Base-by-base conservation (phyloP, 2,797 vertebrate species). In the Aulostomus chinensis region DNA sequence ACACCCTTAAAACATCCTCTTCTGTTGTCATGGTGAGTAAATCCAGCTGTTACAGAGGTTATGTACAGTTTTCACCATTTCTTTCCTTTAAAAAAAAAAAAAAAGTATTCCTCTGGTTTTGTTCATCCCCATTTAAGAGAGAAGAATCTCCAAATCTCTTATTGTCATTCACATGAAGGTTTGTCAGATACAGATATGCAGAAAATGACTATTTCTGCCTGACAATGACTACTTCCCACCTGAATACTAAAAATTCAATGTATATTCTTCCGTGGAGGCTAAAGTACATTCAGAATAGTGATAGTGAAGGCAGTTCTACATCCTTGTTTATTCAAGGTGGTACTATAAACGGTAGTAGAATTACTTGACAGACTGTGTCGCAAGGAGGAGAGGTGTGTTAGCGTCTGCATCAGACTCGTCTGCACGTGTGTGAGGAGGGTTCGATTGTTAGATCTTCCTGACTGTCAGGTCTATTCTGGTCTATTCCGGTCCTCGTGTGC, bases 251-350 rank as follows among this genome's bases (percentile, higher is more conserved):
- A n/a, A n/a, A n/a, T n/a, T n/a, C n/a, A n/a, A n/a, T n/a, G n/a
- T n/a, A 3, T 42, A 2, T 12, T 9, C 10, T 5, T 24, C 18
- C 22, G 5, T 17, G 3, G 17, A 29, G 21, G 21, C 8, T 17
- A 29, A 40, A 38, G 54, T 40, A 28, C 29, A 29, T 10, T 7
- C 8, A 35, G 2, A 17, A 12, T 17, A 24, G 14, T 17, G 4
- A 25, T 15, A 28, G 16, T 6, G 7, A 15, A n/a, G 22, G 2
- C 8, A 25, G 17, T 15, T 9, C 41, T 31, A 74, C 55, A 79
- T 87, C 83, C 83, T 77, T 83, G 35, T 85, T 81, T 75, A 67
- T 75, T 58, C 33, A 85, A 43, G 82, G 82, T 61, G 75, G 71
- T 39, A 52, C 52, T 40, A 33, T 28, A 24, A 15, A 1, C n/a